Evolutionary conservation across 2,113 vertebrate genomes (phyloP).

Genomic region (Xenopus laevis): DNA sequence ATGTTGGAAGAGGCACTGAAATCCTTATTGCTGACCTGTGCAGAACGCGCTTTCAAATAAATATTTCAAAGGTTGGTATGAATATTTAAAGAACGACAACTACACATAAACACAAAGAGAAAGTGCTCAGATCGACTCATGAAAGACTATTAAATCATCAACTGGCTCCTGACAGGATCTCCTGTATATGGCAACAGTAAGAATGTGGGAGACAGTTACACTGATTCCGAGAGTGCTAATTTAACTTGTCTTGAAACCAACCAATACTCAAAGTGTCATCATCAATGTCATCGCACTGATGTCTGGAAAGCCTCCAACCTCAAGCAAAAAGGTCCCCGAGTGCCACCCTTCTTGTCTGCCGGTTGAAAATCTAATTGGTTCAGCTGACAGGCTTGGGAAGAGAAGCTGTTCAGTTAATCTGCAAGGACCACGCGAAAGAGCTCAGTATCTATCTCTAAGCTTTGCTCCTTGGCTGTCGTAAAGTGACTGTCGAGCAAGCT

Average conservation of each 20-base stretch:
- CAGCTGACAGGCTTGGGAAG: conserved; percentile 83
- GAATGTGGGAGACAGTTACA: conserved; percentile 87
- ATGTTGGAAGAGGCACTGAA: conserved; percentile 57
- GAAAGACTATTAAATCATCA: conserved; percentile 99
- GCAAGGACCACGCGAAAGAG: conserved; percentile 75
- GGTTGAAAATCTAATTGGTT: conserved; percentile 86
- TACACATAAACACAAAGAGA: conserved; percentile 96
- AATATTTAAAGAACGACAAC: conserved; percentile 98
- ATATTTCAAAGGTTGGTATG: conserved; percentile 97
- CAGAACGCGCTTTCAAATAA: conserved; percentile 83
- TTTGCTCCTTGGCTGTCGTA: conserved; percentile 75
- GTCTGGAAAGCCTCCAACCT: conserved; percentile 76
- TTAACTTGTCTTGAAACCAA: conserved; percentile 96
- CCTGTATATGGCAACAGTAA: conserved; percentile 86
- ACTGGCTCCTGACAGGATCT: conserved; percentile 88
- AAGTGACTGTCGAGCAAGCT: conserved; percentile 73
- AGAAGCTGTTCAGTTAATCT: conserved; percentile 81
- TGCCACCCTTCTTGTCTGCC: conserved; percentile 82
- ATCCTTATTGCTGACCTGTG: conserved; percentile 67
- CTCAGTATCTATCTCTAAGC: conserved; percentile 81
- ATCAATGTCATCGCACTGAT: conserved; percentile 84
- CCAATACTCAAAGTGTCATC: conserved; percentile 87
- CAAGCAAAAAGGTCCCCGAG: conserved; percentile 79
- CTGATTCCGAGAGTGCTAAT: conserved; percentile 96
- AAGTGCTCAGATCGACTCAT: conserved; percentile 98